A percentile compares a stretch with the other conserved stretches of the same genome.
Conservation (phyloP, 1,140 invertebrate species). For the Polypedilum vanderplanki region DNA sequence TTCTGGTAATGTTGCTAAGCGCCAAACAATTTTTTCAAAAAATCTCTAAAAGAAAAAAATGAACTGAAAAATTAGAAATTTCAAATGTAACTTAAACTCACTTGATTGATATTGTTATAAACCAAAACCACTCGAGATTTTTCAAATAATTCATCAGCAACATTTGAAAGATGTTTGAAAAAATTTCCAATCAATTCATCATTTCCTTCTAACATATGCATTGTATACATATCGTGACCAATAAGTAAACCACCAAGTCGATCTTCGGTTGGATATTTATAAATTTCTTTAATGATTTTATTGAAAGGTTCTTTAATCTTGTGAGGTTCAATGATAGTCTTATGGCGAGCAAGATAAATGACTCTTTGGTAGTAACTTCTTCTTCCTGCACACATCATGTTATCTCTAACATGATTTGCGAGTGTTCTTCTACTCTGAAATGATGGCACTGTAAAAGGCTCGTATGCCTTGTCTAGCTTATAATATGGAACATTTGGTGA, state of each 20-base stretch:
- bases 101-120: conserved; percentile 25
- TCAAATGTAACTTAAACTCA: not conserved
- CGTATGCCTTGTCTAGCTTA: not conserved
- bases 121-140: conserved; percentile 6
- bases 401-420: not conserved
- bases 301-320: conserved; percentile 12
- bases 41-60: not conserved
- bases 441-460: not conserved
- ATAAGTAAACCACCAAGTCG: not conserved
- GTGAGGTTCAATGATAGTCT: not conserved
- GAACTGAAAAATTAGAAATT: not conserved
- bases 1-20: not conserved
- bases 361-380: not conserved
- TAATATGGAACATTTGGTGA: not conserved
- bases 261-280: conserved; percentile 23
- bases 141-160: not conserved
- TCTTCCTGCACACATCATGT: not conserved
- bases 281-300: conserved; percentile 8
- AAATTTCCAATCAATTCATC: conserved; percentile 25
- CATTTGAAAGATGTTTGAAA: not conserved
- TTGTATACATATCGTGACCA: conserved; percentile 2
- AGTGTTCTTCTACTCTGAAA: not conserved
- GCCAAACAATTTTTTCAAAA: conserved; percentile 21
- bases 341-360: not conserved
- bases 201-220: not conserved